These are phyloP conservation scores for Ornithoptera alexandrae DNA, from an alignment of 2,888 invertebrate genomes.

Conservation along the genomic window DNA sequence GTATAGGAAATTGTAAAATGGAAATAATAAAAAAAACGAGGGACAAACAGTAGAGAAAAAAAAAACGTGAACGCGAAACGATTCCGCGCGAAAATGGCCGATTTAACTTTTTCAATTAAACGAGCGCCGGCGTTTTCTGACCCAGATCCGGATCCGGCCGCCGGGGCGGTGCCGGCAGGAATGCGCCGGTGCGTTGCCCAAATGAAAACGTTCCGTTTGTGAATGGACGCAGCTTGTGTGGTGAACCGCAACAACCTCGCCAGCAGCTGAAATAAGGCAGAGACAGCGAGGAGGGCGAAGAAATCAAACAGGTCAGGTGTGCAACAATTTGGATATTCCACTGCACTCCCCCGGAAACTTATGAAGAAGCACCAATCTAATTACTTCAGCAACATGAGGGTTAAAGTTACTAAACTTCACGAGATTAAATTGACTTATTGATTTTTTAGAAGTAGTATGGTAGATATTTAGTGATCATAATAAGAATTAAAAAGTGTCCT, in stretches of 20 bases:
- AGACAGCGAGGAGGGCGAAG: constrained; percentile 6
- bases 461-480: too few relatives aligned
- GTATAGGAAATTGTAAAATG: constrained; percentile 33
- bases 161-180: constrained; percentile 39
- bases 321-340: too few relatives aligned
- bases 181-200: constrained; percentile 52
- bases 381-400: too few relatives aligned
- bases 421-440: too few relatives aligned
- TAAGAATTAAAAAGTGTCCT: too few relatives aligned
- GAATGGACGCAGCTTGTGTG: constrained; percentile 49
- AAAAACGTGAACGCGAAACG: constrained; percentile 46
- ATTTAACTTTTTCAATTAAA: constrained; percentile 76
- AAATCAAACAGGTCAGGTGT: neutral
- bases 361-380: too few relatives aligned
- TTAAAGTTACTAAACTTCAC: too few relatives aligned
- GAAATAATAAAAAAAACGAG: constrained; percentile 18
- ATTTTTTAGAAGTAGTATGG: too few relatives aligned
- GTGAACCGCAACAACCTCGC: constrained; percentile 44
- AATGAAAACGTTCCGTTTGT: constrained; percentile 51
- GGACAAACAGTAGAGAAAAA: constrained; percentile 32
- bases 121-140: constrained; percentile 56
- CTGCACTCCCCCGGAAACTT: too few relatives aligned
- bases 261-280: constrained; percentile 35
- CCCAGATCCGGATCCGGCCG: constrained; percentile 46
- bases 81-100: constrained; percentile 62